Evolutionary conservation across 2,888 invertebrate genomes (phyloP).

Genomic region (Troides oblongomaculatus): DNA sequence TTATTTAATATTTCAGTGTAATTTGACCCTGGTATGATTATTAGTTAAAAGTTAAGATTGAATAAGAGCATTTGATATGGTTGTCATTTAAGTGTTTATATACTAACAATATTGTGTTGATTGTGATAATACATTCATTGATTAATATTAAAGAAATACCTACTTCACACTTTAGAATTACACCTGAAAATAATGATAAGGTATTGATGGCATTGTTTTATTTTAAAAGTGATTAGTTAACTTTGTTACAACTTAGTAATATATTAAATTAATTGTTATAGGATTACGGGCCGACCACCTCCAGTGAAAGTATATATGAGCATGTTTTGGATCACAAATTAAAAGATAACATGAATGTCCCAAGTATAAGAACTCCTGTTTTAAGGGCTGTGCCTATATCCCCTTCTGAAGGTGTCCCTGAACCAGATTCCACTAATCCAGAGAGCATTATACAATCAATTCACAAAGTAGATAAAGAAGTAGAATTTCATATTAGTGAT

Average conservation of each 20-base stretch:
- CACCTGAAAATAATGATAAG: slow-evolving; percentile 22
- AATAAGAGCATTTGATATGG: slow-evolving; percentile 51
- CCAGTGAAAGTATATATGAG: slow-evolving; percentile 74
- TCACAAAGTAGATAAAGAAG: slow-evolving; percentile 63
- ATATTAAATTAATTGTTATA: slow-evolving; percentile 53
- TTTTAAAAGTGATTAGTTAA: not conserved
- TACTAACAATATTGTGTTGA: slow-evolving; percentile 41
- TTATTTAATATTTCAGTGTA: slow-evolving; percentile 32
- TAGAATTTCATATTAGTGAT: slow-evolving; percentile 68
- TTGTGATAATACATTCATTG: slow-evolving; percentile 47
- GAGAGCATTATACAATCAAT: slow-evolving; percentile 70
- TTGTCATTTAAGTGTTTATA: slow-evolving; percentile 37
- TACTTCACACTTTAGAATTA: not conserved
- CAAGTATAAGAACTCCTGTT: slow-evolving; percentile 71
- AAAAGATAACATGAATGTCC: slow-evolving; percentile 71
- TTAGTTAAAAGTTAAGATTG: slow-evolving; percentile 33
- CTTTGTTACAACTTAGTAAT: not conserved
- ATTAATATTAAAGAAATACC: slow-evolving; percentile 22
- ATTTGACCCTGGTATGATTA: slow-evolving; percentile 31
- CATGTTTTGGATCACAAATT: slow-evolving; percentile 73
- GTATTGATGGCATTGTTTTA: not conserved
- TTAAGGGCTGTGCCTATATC: slow-evolving; percentile 67
- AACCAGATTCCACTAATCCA: slow-evolving; percentile 73
- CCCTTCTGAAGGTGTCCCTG: slow-evolving; percentile 62
- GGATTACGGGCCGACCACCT: slow-evolving; percentile 79